phyloP scores from a whole-genome alignment of 2,113 vertebrate species.

The Podiceps cristatus region DNA sequence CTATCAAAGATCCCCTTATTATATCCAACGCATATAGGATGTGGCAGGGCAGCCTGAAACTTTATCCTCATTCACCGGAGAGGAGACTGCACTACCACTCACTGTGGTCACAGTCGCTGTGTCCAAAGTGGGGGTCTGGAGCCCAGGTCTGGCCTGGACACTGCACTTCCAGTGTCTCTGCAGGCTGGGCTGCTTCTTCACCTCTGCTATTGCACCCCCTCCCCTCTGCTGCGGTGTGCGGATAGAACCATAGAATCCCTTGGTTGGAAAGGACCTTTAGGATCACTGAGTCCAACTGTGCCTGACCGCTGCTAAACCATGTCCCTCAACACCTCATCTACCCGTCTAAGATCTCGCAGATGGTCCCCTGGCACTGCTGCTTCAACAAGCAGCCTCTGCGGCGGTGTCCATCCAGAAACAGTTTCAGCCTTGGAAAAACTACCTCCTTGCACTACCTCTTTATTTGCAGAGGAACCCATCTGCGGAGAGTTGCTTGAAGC shows the following conservation, averaged over 20 bases:
- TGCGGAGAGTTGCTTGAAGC: background rate
- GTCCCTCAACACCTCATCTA: too few species aligned
- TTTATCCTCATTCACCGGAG: background rate
- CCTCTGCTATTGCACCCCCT: fast-evolving
- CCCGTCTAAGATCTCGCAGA: background rate
- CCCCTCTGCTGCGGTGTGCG: background rate
- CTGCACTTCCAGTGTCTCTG: background rate
- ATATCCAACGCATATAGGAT: background rate
- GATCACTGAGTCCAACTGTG: too few species aligned
- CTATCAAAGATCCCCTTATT: background rate
- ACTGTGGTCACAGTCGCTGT: fast-evolving
- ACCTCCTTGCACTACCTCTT: background rate
- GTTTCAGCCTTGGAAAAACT: background rate
- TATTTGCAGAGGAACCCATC: background rate
- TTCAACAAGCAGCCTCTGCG: background rate
- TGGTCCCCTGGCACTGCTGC: fast-evolving
- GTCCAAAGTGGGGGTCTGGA: background rate
- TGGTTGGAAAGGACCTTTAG: too few species aligned
- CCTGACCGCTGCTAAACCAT: too few species aligned
- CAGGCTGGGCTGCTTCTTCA: background rate
- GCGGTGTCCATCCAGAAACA: background rate
- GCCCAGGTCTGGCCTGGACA: background rate
- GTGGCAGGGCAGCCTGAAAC: background rate
- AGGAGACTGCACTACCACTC: background rate
- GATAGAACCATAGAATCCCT: too few species aligned